Conservation (phyloP, 1,140 invertebrate species). For the Zaprionus davidi region DNA sequence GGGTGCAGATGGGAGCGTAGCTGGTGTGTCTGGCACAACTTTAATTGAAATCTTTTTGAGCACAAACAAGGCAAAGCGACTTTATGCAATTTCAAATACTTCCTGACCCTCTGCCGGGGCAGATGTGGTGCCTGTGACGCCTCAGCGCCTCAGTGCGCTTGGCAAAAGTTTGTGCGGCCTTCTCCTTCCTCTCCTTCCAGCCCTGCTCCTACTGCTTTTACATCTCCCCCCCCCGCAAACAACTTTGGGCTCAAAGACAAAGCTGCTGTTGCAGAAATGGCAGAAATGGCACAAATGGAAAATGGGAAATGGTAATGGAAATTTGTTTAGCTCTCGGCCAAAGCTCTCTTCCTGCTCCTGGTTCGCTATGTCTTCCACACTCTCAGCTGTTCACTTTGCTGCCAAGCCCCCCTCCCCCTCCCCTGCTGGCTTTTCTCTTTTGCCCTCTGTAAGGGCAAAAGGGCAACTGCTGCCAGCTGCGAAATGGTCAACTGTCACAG, state of each 20-base stretch:
- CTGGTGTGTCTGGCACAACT: slow-evolving; percentile 47
- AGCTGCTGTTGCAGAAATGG: slow-evolving; percentile 33
- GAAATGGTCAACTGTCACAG: slow-evolving; percentile 34
- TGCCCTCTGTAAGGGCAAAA: not conserved
- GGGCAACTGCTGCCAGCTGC: slow-evolving; percentile 24
- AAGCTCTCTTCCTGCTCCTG: slow-evolving; percentile 2
- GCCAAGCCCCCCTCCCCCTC: not conserved
- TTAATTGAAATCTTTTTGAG: slow-evolving; percentile 76
- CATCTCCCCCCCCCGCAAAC: slow-evolving; percentile 39
- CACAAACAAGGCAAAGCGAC: slow-evolving; percentile 56
- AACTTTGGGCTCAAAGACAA: slow-evolving; percentile 75
- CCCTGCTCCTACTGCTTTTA: not conserved
- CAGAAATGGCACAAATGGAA: slow-evolving; percentile 22
- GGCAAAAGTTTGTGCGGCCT: slow-evolving; percentile 46
- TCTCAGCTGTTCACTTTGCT: not conserved
- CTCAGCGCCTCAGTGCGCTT: slow-evolving; percentile 26
- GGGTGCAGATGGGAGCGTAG: not conserved
- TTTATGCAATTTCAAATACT: slow-evolving; percentile 77
- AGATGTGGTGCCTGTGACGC: not conserved
- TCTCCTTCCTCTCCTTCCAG: not conserved
- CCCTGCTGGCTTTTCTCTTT: too few species aligned
- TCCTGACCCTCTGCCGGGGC: slow-evolving; percentile 49
- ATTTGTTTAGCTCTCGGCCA: slow-evolving; percentile 60
- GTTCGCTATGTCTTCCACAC: not conserved
- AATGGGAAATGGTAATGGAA: slow-evolving; percentile 65